Evolutionary conservation across 2,797 vertebrate genomes (phyloP).

Genomic region (Parambassis ranga): DNA sequence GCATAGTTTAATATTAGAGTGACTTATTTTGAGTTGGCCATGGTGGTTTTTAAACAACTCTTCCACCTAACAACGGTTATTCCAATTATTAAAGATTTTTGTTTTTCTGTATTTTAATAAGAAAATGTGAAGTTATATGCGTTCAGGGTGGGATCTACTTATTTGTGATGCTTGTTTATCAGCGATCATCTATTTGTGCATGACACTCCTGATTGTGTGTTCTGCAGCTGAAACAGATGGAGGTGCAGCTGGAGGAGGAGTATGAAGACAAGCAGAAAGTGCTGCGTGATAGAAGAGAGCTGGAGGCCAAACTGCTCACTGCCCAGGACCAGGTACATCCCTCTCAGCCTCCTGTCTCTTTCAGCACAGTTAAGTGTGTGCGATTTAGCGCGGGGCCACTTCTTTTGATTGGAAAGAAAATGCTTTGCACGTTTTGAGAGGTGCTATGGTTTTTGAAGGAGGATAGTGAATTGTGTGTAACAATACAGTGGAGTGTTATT

Average conservation of each 20-base stretch:
- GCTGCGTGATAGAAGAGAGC: slow-evolving; percentile 90
- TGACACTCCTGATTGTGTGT: slow-evolving; percentile 40
- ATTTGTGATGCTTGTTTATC: slow-evolving; percentile 46
- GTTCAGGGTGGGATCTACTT: slow-evolving; percentile 8
- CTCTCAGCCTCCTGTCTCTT: slow-evolving; percentile 27
- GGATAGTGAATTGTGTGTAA: slow-evolving; percentile 10
- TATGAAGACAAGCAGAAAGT: slow-evolving; percentile 98
- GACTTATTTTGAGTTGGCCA: too few relatives aligned
- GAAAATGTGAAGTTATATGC: too few relatives aligned
- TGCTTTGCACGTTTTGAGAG: slow-evolving; percentile 37
- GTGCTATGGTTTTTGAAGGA: slow-evolving; percentile 30
- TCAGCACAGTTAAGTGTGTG: slow-evolving; percentile 41
- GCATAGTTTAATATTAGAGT: too few relatives aligned
- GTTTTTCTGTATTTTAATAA: too few relatives aligned
- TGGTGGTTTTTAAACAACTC: too few relatives aligned
- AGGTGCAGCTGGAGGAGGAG: slow-evolving; percentile 95
- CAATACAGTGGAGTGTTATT: slow-evolving; percentile 20
- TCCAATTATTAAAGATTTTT: too few relatives aligned
- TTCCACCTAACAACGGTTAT: too few relatives aligned
- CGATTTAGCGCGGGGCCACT: slow-evolving; percentile 33
- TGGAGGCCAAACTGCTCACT: slow-evolving; percentile 88
- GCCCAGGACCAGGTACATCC: slow-evolving; percentile 90
- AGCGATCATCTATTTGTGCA: slow-evolving; percentile 37
- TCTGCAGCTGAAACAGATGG: slow-evolving; percentile 94
- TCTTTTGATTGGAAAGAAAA: slow-evolving; percentile 60